phyloP scores from a whole-genome alignment of 2,888 invertebrate species.

The Philonicus albiceps region DNA sequence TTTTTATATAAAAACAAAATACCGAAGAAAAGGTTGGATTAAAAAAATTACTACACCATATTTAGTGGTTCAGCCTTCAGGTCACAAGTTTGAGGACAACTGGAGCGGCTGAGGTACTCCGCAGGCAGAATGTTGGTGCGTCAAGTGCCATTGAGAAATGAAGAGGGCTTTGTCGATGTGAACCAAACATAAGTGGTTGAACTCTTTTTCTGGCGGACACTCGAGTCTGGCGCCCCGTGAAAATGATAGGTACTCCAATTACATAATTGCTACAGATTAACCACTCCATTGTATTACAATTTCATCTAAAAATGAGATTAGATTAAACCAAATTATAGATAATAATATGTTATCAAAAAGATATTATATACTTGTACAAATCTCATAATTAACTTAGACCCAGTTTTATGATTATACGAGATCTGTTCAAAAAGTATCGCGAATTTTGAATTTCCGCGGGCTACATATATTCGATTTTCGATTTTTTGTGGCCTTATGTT shows the following conservation, averaged over 20 bases:
- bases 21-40: background rate
- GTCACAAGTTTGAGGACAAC: slow-evolving; percentile 7
- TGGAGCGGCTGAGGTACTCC: background rate
- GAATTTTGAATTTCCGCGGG: too few relatives aligned
- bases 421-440: too few relatives aligned
- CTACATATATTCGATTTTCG: too few relatives aligned
- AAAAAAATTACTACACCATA: background rate
- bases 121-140: background rate
- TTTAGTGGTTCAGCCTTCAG: background rate
- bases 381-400: too few relatives aligned
- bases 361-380: too few relatives aligned
- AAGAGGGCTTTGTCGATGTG: background rate
- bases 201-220: background rate
- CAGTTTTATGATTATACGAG: too few relatives aligned
- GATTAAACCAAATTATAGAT: background rate
- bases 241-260: background rate
- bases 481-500: too few relatives aligned
- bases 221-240: background rate
- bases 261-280: background rate
- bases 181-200: background rate
- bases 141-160: slow-evolving; percentile 24
- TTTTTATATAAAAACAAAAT: background rate
- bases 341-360: too few relatives aligned
- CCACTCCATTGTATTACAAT: background rate
- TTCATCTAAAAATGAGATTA: background rate